Evolutionary conservation across 2,797 vertebrate genomes (phyloP).

Genomic region (Bradypodion pumilum): DNA sequence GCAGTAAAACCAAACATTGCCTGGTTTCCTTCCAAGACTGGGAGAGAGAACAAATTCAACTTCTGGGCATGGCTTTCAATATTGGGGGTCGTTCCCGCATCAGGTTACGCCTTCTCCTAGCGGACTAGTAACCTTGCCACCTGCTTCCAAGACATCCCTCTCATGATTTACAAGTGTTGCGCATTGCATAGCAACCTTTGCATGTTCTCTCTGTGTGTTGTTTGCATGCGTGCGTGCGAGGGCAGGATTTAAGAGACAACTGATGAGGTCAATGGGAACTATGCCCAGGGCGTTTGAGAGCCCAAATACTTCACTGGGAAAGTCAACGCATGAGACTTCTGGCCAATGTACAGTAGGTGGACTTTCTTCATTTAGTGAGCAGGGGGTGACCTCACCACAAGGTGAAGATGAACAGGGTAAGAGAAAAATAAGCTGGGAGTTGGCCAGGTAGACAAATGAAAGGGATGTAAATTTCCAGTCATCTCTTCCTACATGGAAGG

Average conservation of each 20-base stretch:
- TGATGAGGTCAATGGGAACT: neutral
- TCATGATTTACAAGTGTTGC: neutral
- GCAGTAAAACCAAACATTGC: conserved; percentile 13
- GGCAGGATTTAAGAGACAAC: neutral
- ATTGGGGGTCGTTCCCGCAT: neutral
- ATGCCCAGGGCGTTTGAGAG: conserved; percentile 8
- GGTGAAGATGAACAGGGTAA: neutral
- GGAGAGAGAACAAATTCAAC: neutral
- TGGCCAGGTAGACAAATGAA: neutral
- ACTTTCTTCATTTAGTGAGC: neutral
- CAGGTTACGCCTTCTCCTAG: neutral
- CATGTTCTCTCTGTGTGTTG: neutral
- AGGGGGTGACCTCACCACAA: neutral
- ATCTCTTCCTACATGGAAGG: too few relatives aligned
- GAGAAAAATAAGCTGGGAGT: neutral
- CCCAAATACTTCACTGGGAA: neutral
- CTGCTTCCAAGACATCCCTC: neutral
- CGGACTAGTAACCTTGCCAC: neutral
- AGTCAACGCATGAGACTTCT: neutral
- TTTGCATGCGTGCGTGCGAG: neutral
- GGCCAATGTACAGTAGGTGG: neutral
- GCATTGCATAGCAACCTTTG: neutral
- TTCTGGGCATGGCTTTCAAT: conserved; percentile 1
- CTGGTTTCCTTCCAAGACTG: conserved; percentile 27
- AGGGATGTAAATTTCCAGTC: neutral